Evolutionary conservation across 2,888 invertebrate species (phyloP), one percentile per base, ranked within the genome.

Genomic region (Bombylius major): DNA sequence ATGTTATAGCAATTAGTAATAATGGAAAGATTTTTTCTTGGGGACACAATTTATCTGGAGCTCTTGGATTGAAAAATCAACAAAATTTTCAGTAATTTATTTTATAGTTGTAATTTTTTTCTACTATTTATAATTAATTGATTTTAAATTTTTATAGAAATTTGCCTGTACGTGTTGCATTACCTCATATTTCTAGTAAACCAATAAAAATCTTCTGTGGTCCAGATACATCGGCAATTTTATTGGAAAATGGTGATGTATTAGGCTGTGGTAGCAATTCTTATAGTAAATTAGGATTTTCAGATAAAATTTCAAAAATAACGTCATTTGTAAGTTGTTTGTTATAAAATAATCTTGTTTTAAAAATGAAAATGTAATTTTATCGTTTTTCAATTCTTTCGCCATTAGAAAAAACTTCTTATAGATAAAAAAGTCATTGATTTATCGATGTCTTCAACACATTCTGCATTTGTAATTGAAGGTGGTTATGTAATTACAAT

Each of bases 21-120:
- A 79, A 81, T 59, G 82, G 83, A 1, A 76, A 77, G 51, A 76
- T 86, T 14, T 86, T 78, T 64, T 76, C 81, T 12, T 87, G 87
- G 86, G 87, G 83, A 9, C 72, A 76, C 46, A 82, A 82, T 42
- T 33, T 59, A 1, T 59, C 64, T 9, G 84, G 84, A 1, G 78
- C 83, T 55, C 73, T 85, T 4, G 85, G 85, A 0, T 59, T 74
- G 23, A 71, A 72, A 14, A 69, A 65, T 50, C 62, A 66, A 32
- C 67, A 67, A 56, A 68, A 65, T 12, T 67, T 66, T 50, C 68
- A 70, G 71, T 71, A 59, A 62, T 67, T 64, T 50, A 51, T 34
- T 12, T 23, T 42, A n/a, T n/a, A 23, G 23, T 23, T 23, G 23
- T 23, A 23, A 23, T 23, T 23, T 23, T 1, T 23, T 23, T 23